Evolutionary conservation across 53 echinoderm and acorn worm genomes (phyloP).

Genomic region (Temnopleurus reevesii): DNA sequence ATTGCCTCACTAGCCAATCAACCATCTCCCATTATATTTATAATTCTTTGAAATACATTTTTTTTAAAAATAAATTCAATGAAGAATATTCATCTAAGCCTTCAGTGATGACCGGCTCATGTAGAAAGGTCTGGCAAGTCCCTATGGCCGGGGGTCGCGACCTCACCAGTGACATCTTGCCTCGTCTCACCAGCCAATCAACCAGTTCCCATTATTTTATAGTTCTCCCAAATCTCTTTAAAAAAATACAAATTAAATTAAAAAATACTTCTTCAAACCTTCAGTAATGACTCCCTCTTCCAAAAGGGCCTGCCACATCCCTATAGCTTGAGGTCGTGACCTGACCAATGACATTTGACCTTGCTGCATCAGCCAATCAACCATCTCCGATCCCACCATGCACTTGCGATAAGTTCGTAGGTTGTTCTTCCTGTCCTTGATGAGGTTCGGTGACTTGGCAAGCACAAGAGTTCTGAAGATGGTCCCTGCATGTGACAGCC

Average conservation of each 20-base stretch:
- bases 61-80: too few relatives aligned
- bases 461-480: conserved; percentile 84
- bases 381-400: conserved; percentile 96
- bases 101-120: conserved; percentile 82
- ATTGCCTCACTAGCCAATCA: too few relatives aligned
- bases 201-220: too few relatives aligned
- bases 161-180: conserved; percentile 80
- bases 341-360: conserved; percentile 85
- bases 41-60: too few relatives aligned
- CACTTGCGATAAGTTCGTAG: conserved; percentile 93
- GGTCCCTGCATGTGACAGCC: conserved; percentile 82
- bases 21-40: too few relatives aligned
- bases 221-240: too few relatives aligned
- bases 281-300: conserved; percentile 92
- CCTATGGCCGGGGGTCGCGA: conserved; percentile 88
- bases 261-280: conserved; percentile 56
- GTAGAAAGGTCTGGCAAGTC: conserved; percentile 90
- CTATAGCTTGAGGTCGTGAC: conserved; percentile 90
- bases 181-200: conserved; percentile 90
- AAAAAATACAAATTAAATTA: too few relatives aligned
- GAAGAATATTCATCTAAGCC: too few relatives aligned
- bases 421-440: conserved; percentile 91
- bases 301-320: conserved; percentile 96
- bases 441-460: conserved; percentile 85
- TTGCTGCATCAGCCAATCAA: conserved; percentile 97